phyloP scores from a whole-genome alignment of 2,888 invertebrate genomes.

The Ditula angustiorana region DNA sequence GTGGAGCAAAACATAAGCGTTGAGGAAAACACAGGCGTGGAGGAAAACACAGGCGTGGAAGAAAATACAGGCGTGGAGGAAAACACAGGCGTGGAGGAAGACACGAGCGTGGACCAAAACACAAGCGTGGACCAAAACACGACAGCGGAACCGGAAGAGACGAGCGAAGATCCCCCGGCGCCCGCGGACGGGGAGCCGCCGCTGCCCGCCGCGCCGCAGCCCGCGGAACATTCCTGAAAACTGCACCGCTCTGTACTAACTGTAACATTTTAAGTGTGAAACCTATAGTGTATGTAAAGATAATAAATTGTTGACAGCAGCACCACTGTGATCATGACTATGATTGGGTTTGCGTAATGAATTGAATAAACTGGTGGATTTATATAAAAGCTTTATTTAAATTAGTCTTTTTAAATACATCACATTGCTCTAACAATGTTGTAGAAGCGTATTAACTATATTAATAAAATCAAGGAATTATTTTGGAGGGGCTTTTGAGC shows the following conservation, averaged over 20 bases:
- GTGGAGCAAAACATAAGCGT: no score
- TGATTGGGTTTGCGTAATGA: constrained; percentile 25
- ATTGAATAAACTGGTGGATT: constrained; percentile 34
- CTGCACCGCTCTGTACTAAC: background rate
- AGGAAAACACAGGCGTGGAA: constrained; percentile 39
- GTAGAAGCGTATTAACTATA: constrained; percentile 9
- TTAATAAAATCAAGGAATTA: constrained; percentile 7
- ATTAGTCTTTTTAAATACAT: constrained; percentile 31
- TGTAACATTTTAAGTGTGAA: constrained; percentile 24
- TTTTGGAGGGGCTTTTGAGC: no score
- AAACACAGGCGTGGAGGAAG: constrained; percentile 40
- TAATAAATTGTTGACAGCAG: constrained; percentile 19
- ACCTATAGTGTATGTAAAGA: constrained; percentile 18
- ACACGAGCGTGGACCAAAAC: constrained; percentile 47
- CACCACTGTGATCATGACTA: constrained; percentile 29
- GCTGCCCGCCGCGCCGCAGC: background rate
- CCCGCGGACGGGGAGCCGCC: constrained; percentile 27
- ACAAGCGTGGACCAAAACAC: constrained; percentile 37
- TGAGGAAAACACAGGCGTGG: constrained; percentile 35
- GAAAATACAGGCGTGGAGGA: no score
- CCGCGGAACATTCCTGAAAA: constrained; percentile 19
- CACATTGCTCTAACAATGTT: constrained; percentile 17
- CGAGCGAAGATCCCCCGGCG: constrained; percentile 37
- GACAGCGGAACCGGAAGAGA: constrained; percentile 36
- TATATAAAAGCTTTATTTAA: constrained; percentile 30